These are phyloP conservation scores for Eucriotettix oculatus DNA, from an alignment of 2,888 invertebrate species.

Conservation along the genomic window DNA sequence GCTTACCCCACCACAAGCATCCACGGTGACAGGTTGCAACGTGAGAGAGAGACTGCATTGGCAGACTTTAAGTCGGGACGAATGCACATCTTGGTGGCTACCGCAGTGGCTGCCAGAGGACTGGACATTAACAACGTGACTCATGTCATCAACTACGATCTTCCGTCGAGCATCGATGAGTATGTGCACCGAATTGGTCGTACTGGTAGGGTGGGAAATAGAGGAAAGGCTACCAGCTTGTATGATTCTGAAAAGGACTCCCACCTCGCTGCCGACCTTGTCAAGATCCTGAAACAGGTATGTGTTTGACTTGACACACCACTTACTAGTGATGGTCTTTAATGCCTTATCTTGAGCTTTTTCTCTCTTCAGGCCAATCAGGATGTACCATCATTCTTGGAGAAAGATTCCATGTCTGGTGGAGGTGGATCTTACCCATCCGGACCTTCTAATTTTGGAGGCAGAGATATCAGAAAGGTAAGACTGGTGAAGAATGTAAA, in stretches of 20 bases:
- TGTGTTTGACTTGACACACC: constrained; percentile 11
- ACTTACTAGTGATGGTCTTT: too few species aligned
- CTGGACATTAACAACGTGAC: constrained; percentile 74
- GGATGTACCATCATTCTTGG: constrained; percentile 59
- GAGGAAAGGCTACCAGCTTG: constrained; percentile 28
- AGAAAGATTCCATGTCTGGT: constrained; percentile 26
- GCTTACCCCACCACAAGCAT: constrained; percentile 54
- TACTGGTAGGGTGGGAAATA: constrained; percentile 30
- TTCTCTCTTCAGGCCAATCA: constrained; percentile 45
- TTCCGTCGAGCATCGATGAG: constrained; percentile 27
- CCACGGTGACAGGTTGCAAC: constrained; percentile 55
- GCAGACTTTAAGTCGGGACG: constrained; percentile 61
- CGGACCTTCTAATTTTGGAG: constrained; percentile 40
- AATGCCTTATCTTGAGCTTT: too few species aligned
- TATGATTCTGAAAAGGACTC: constrained; percentile 46
- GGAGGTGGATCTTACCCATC: constrained; percentile 28
- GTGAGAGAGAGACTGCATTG: constrained; percentile 57
- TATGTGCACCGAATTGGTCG: constrained; percentile 34
- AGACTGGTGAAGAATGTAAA: constrained; percentile 17
- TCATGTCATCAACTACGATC: constrained; percentile 30
- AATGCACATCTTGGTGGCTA: constrained; percentile 76
- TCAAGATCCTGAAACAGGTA: constrained; percentile 50
- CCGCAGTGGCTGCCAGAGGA: constrained; percentile 87
- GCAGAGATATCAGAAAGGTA: constrained; percentile 49
- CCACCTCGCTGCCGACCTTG: constrained; percentile 42